Evolutionary conservation across 2,888 invertebrate genomes (phyloP), one percentile per base, ranked within the genome.

Genomic region (Flexamia atlantica): DNA sequence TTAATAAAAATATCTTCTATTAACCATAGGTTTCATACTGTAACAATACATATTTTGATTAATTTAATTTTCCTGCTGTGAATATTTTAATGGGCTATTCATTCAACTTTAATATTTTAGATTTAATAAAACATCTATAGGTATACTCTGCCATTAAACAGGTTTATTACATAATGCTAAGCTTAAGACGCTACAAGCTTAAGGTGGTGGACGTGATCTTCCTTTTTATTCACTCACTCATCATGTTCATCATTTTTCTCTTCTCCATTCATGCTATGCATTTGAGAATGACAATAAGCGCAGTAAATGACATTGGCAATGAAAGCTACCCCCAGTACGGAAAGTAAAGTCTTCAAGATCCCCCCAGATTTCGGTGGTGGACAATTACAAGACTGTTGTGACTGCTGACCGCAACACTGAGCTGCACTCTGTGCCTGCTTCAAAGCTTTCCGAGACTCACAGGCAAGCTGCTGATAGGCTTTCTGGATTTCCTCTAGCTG

Each of bases 401-500:
- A 23, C 9, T 20, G 53, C 7, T 3, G 7, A 46, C 14, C 3
- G 12, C 17, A 17, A 17, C 50, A 9, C 14, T 68, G 53, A 23
- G 53, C 53, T 2, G 0, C 10, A 2, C 2, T 3, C 14, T 53
- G 5, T 23, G 23, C 23, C 3, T 53, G 1, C 14, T 68, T 68
- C 30, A 28, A 17, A 30, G 68, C 23, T 68, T 30, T 68, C 30
- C 30, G 68, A 68, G 68, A 68, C 30, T 68, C 68, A 30, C 32
- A 32, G 7, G 68, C 68, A n/a, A 68, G 30, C 2, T 68, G 17
- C 10, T 32, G 17, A 17, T 32, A 68, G 17, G 68, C 68, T 30
- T 32, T 68, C n/a, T 68, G 68, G 14, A 68, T 68, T 68, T 68
- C 68, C 32, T 68, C n/a, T 1, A 68, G 32, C n/a, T 32, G 30